A percentile compares a stretch with the other conserved stretches of the same genome.
Conservation (phyloP, 2,113 vertebrate species). For the Pseudonaja textilis region DNA sequence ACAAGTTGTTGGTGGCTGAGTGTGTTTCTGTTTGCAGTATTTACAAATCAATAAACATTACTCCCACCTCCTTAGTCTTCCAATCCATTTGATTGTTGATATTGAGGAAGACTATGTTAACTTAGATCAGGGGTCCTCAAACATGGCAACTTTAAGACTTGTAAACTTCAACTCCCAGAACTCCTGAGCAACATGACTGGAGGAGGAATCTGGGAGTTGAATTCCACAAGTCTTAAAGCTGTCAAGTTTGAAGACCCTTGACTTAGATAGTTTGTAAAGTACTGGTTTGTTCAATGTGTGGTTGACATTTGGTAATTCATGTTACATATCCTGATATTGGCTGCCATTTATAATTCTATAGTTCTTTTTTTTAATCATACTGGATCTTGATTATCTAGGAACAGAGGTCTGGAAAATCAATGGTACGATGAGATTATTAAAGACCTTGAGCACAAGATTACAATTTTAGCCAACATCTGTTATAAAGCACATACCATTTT, state of each 20-base stretch:
- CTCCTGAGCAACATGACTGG: too few species aligned
- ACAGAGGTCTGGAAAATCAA: neutral
- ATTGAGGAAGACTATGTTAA: slow-evolving; percentile 45
- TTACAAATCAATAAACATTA: slow-evolving; percentile 43
- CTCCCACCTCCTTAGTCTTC: slow-evolving; percentile 34
- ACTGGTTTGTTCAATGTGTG: neutral
- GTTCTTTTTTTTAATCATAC: neutral
- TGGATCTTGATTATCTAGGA: neutral
- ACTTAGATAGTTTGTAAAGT: slow-evolving; percentile 22
- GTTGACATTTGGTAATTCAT: neutral
- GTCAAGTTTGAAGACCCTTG: too few species aligned
- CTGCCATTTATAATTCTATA: neutral
- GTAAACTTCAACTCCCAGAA: too few species aligned
- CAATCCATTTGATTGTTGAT: slow-evolving; percentile 35
- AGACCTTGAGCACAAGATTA: neutral
- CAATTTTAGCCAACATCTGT: neutral
- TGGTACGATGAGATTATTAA: neutral
- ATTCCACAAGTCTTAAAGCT: too few species aligned
- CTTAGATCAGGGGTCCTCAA: slow-evolving; percentile 2
- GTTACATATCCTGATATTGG: neutral
- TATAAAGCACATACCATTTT: neutral
- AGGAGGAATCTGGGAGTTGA: too few species aligned
- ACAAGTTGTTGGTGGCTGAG: slow-evolving; percentile 6
- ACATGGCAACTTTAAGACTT: too few species aligned
- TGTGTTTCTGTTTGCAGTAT: slow-evolving; percentile 31